Evolutionary conservation across 2,888 invertebrate species (phyloP).

Genomic region (Globia sparganii): DNA sequence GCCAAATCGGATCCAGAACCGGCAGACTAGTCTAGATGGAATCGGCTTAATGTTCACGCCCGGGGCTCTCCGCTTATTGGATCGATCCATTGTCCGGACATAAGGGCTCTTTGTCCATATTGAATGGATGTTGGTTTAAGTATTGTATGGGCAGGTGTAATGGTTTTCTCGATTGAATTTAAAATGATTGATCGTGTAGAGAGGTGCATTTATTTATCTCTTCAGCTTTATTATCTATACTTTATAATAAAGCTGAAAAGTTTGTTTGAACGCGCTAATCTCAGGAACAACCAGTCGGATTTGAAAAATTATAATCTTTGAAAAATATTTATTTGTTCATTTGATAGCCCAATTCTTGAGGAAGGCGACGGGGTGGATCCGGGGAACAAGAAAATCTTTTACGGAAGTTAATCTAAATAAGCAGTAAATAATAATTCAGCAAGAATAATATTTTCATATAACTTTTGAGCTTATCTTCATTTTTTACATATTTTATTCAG

Average conservation of each 20-base stretch:
- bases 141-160: slow-evolving; percentile 44
- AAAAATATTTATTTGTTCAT: neutral
- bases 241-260: neutral
- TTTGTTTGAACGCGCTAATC: neutral
- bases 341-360: neutral
- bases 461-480: neutral
- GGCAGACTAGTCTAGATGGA: slow-evolving; percentile 61
- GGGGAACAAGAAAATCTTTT: neutral
- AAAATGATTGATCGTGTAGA: slow-evolving; percentile 20
- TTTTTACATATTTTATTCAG: neutral
- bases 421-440: neutral
- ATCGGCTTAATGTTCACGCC: slow-evolving; percentile 78
- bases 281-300: neutral
- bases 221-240: neutral
- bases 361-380: neutral
- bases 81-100: slow-evolving; percentile 72
- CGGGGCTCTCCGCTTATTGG: slow-evolving; percentile 73
- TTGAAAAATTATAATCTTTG: too few relatives aligned
- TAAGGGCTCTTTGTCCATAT: slow-evolving; percentile 57
- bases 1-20: slow-evolving; percentile 70
- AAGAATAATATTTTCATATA: neutral
- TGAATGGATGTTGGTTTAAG: slow-evolving; percentile 48
- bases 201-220: neutral
- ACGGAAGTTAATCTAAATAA: neutral
- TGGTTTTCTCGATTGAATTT: slow-evolving; percentile 13